These are phyloP conservation scores for Melanostigma gelatinosum DNA, from an alignment of 2,113 vertebrate species.

Conservation along the genomic window DNA sequence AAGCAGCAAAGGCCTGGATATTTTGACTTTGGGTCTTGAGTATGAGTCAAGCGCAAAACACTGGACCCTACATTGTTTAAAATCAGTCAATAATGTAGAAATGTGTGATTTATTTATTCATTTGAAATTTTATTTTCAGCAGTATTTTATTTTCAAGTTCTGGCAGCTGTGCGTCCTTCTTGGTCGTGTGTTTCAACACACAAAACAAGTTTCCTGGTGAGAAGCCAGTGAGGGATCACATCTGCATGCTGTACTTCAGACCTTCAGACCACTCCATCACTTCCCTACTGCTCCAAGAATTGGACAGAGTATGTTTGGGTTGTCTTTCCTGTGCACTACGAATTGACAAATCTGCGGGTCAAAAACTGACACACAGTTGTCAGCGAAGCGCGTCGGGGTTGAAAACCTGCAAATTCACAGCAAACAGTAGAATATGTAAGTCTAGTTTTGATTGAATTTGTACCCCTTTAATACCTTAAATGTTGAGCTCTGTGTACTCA, in stretches of 20 bases:
- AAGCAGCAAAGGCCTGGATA: no score
- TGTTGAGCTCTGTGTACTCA: slow-evolving; percentile 37
- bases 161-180: neutral
- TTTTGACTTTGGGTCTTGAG: no score
- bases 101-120: neutral
- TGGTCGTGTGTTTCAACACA: neutral
- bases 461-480: neutral
- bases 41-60: no score
- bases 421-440: neutral
- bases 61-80: no score
- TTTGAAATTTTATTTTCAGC: neutral
- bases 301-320: slow-evolving; percentile 41
- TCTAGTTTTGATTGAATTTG: neutral
- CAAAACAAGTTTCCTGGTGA: neutral
- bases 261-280: slow-evolving; percentile 19
- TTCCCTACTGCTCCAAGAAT: slow-evolving; percentile 32
- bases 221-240: neutral
- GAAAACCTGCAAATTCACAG: slow-evolving; percentile 54
- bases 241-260: neutral
- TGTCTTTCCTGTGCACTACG: slow-evolving; percentile 56
- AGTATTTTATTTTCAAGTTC: neutral
- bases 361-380: slow-evolving; percentile 65
- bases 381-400: fast-evolving
- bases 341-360: slow-evolving; percentile 52
- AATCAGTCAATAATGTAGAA: neutral